Evolutionary conservation across 2,113 vertebrate species (phyloP).

Genomic region (Podarcis cretensis): DNA sequence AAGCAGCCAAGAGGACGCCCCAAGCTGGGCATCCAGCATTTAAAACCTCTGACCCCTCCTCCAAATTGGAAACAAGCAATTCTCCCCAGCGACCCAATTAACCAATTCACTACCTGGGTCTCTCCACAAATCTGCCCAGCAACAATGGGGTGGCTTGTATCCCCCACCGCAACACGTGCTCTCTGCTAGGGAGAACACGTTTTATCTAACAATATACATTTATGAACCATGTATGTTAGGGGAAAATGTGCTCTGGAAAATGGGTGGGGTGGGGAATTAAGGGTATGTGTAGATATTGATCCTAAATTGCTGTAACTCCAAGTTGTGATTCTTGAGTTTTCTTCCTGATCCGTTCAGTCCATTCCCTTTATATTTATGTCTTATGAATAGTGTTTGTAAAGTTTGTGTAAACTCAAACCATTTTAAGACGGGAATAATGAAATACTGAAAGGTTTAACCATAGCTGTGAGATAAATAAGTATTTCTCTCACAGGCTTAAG

Average conservation of each 20-base stretch:
- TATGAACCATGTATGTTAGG: not conserved
- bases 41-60: too few species aligned
- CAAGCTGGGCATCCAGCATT: too few species aligned
- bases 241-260: not conserved
- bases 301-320: not conserved
- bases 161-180: too few species aligned
- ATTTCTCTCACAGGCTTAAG: conserved; percentile 33
- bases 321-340: not conserved
- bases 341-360: conserved; percentile 51
- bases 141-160: too few species aligned
- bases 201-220: not conserved
- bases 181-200: too few species aligned
- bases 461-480: conserved; percentile 47
- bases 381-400: conserved; percentile 52
- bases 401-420: conserved; percentile 32
- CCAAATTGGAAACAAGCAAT: too few species aligned
- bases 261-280: too few species aligned
- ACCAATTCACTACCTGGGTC: too few species aligned
- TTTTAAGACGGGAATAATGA: conserved; percentile 43
- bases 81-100: too few species aligned
- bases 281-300: not conserved
- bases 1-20: too few species aligned
- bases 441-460: conserved; percentile 58
- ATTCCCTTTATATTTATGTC: conserved; percentile 31
- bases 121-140: too few species aligned